A percentile compares a stretch with the other conserved stretches of the same genome.
Conservation (phyloP, 37 sponge, comb jelly and placozoan species). For the Chondrilla cf. caribensis region DNA sequence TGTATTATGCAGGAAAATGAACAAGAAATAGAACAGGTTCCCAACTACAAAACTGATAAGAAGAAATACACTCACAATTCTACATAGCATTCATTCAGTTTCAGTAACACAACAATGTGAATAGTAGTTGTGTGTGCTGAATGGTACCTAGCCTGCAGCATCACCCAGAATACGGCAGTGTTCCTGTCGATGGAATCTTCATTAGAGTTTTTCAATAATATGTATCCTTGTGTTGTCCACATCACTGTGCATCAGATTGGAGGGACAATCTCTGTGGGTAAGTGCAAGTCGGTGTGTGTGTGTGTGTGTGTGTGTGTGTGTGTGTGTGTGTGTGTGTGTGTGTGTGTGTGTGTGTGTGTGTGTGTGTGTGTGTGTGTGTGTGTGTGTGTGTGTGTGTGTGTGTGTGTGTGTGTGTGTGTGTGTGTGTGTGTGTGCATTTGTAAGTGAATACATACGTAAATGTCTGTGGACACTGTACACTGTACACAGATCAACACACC, state of each 20-base stretch:
- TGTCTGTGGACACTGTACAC: background rate
- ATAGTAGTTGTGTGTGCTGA: no score
- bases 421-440: slow-evolving; percentile 2
- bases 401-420: slow-evolving; percentile 38
- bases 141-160: no score
- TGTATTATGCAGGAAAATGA: background rate
- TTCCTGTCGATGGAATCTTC: no score
- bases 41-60: slow-evolving; percentile 31
- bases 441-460: background rate
- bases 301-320: background rate
- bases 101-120: no score
- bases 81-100: no score
- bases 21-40: slow-evolving; percentile 12
- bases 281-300: background rate
- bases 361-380: slow-evolving; percentile 39
- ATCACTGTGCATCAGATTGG: background rate
- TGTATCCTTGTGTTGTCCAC: background rate
- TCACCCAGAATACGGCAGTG: no score
- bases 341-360: slow-evolving; percentile 41
- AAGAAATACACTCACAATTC: no score
- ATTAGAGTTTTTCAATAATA: background rate
- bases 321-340: slow-evolving; percentile 33
- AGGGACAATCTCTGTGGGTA: background rate
- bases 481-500: slow-evolving; percentile 16
- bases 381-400: slow-evolving; percentile 41